A percentile compares a stretch with the other conserved stretches of the same genome.
phyloP scores from a whole-genome alignment of 2,113 vertebrate genomes.

The Chinchilla lanigera region DNA sequence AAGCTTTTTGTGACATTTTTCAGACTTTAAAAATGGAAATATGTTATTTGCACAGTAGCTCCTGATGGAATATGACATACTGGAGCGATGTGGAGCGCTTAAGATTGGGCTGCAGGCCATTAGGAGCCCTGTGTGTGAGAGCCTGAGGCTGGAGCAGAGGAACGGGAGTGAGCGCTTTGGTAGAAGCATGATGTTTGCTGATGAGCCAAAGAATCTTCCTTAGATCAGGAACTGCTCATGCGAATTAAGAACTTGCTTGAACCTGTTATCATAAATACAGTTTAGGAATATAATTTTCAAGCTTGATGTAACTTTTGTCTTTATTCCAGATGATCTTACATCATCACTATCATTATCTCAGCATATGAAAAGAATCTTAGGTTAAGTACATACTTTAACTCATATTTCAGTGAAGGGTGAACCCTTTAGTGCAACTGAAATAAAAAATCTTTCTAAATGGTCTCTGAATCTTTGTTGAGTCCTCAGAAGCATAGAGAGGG shows the following conservation, averaged over 20 bases:
- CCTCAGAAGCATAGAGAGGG: background rate
- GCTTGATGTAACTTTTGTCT: slow-evolving; percentile 78
- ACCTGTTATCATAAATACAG: slow-evolving; percentile 67
- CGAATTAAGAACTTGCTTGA: slow-evolving; percentile 77
- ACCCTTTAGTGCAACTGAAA: slow-evolving; percentile 40
- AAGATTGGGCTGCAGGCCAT: slow-evolving; percentile 78
- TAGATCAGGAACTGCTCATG: slow-evolving; percentile 74
- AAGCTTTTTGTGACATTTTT: slow-evolving; percentile 90
- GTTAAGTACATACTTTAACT: slow-evolving; percentile 47
- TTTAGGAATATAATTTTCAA: slow-evolving; percentile 76
- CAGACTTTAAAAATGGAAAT: slow-evolving; percentile 89
- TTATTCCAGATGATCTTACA: slow-evolving; percentile 77
- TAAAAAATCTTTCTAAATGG: slow-evolving; percentile 13
- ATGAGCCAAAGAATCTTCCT: slow-evolving; percentile 63
- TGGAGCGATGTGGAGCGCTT: slow-evolving; percentile 73
- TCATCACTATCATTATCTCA: slow-evolving; percentile 63
- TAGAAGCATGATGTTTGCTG: slow-evolving; percentile 51
- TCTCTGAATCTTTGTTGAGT: background rate
- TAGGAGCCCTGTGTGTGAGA: slow-evolving; percentile 60
- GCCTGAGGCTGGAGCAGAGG: slow-evolving; percentile 50
- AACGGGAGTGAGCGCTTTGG: slow-evolving; percentile 57
- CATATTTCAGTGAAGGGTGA: slow-evolving; percentile 50
- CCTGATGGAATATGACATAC: slow-evolving; percentile 86
- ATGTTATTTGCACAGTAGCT: slow-evolving; percentile 87
- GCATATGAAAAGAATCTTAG: slow-evolving; percentile 66